These are phyloP conservation scores for Rhynchotus rufescens DNA, from an alignment of 2,797 vertebrate genomes.

Conservation along the genomic window DNA sequence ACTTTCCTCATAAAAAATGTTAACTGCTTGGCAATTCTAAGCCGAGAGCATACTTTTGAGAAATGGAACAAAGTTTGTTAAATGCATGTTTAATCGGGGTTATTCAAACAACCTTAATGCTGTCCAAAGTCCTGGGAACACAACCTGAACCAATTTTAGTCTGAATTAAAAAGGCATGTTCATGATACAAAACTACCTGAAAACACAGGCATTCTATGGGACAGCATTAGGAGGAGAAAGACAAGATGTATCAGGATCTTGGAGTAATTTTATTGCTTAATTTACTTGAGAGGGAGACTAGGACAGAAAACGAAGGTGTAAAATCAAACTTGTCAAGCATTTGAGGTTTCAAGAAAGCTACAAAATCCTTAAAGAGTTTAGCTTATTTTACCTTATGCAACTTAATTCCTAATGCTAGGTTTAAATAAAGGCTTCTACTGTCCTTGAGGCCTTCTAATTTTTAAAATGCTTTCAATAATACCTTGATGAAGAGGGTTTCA, in stretches of 20 bases:
- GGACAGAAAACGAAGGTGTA: conserved; percentile 18
- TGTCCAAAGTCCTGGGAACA: conserved; percentile 26
- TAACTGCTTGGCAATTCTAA: conserved; percentile 55
- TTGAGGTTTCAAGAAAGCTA: conserved; percentile 14
- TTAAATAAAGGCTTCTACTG: background rate
- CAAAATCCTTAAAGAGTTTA: background rate
- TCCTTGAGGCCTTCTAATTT: background rate
- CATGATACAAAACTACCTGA: background rate
- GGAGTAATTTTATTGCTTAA: conserved; percentile 37
- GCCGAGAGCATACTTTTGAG: conserved; percentile 12
- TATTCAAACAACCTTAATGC: conserved; percentile 34
- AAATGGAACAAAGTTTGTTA: conserved; percentile 36
- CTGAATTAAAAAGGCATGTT: background rate
- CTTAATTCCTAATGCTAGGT: background rate
- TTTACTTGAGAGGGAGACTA: conserved; percentile 9
- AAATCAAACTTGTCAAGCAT: conserved; percentile 22
- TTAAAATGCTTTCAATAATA: background rate
- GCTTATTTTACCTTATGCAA: background rate
- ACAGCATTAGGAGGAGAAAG: conserved; percentile 31
- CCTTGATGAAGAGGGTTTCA: background rate
- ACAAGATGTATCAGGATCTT: conserved; percentile 51
- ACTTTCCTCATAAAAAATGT: conserved; percentile 50
- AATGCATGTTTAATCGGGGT: conserved; percentile 11
- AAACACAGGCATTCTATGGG: conserved; percentile 10
- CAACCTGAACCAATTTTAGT: background rate